Percentiles rank a stretch among this genome's conserved stretches.
phyloP scores from a whole-genome alignment of 1,140 invertebrate genomes.

The Drosophila neocordata region DNA sequence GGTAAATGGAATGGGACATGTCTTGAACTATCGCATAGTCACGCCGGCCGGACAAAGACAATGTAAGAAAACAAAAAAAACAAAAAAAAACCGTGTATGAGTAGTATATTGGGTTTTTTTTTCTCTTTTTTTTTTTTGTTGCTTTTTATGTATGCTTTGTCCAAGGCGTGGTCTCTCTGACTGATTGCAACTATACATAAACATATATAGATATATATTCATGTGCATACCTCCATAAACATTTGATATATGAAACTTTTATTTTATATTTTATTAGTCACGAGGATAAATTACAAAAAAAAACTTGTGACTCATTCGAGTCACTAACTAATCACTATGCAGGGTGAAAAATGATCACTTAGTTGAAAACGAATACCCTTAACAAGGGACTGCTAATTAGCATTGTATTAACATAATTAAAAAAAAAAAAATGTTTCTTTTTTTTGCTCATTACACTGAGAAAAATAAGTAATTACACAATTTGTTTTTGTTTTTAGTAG shows the following conservation, averaged over 20 bases:
- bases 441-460: too few species aligned
- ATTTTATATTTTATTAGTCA: conserved; percentile 34
- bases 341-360: background rate
- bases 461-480: too few species aligned
- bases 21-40: conserved; percentile 7
- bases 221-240: background rate
- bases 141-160: background rate
- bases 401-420: background rate
- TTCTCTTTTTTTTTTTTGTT: background rate
- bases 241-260: conserved; percentile 10
- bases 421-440: too few species aligned
- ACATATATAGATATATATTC: background rate
- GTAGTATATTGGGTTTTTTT: conserved; percentile 8
- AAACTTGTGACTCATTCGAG: conserved; percentile 39
- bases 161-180: conserved; percentile 5
- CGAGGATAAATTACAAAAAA: conserved; percentile 56
- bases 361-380: background rate
- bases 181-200: conserved; percentile 4
- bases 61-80: too few species aligned
- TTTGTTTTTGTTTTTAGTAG: too few species aligned
- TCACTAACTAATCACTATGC: conserved; percentile 16
- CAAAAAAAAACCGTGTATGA: conserved; percentile 4
- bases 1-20: background rate
- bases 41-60: conserved; percentile 10
- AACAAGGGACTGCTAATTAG: background rate